Base-by-base conservation (phyloP, 2,888 invertebrate genomes). In the Siphonodentalium dalli region DNA sequence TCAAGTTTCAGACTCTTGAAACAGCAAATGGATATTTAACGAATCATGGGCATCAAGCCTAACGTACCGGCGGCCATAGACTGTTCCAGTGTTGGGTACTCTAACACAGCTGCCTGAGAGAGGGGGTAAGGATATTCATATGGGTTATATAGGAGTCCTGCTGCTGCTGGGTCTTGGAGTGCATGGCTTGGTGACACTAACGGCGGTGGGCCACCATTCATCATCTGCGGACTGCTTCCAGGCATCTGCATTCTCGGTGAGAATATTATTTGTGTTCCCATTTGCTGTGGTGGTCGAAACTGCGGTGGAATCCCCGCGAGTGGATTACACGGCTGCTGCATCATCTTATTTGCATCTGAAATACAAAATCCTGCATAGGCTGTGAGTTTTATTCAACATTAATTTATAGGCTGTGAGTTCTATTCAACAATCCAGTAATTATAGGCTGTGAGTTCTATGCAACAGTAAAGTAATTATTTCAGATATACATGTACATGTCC, bases 241-340 rank as follows among this genome's bases (percentile, higher is more conserved):
- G 55, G 46, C 13, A 62, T 61, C 15, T 65, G 59, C 85, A 86
- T 57, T 85, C 87, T 73, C 84, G 71, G 74, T 37, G 93, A 93
- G 61, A 96, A 87, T 73, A 97, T 94, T 77, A 96, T 86, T 2
- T 95, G 96, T 1, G 95, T 93, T 26, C 96, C 93, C 58, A 93
- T 82, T 0, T 94, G 93, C 9, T 91, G 89, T 44, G 87, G 88
- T 2, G 88, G 86, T 56, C 73, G 61, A 48, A 77, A 52, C 29
- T 67, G 69, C 33, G 71, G 65, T 42, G 61, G 47, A 26, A 66
- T 52, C 23, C 65, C 61, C 58, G 61, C 59, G n/a, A n/a, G n/a
- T n/a, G n/a, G n/a, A n/a, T n/a, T n/a, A n/a, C n/a, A n/a, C n/a
- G n/a, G n/a, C n/a, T n/a, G n/a, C n/a, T n/a, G n/a, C n/a, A n/a